Evolutionary conservation across 2,113 vertebrate species (phyloP), one percentile per base, ranked within the genome.

Genomic region (Lophura nycthemera): DNA sequence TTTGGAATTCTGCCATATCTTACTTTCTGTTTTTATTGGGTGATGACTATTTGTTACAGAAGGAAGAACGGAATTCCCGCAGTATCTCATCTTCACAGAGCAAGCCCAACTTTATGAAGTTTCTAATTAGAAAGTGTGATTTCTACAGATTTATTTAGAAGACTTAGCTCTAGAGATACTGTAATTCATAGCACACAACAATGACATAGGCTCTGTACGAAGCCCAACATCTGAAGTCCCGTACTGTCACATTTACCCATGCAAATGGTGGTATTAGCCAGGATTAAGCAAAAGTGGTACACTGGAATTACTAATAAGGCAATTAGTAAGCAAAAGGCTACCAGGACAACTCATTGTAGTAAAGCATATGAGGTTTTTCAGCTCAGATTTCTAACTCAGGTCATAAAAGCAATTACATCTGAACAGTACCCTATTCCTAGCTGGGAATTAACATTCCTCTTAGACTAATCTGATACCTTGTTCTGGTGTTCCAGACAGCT

Each of bases 271-370:
- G 13, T 45, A 30, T 56, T 86, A 74, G 38, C 83, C 61, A 88
- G 40, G 34, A 72, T 38, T 45, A 82, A 89, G 63, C 63, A 84
- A 57, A 89, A 89, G 48, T 57, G 27, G 13, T 83, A 16, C 61
- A 48, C 56, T 7, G 2, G 57, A 57, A 4, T 81, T 88, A 57
- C 57, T 96, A 86, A 83, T 84, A 86, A 93, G 83, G 65, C 83
- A 94, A 65, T 86, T 82, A 95, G 52, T 90, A 93, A 95, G 86
- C 52, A 79, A 57, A 87, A 87, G 88, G 88, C 70, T 77, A 95
- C 48, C 72, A 84, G 91, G 83, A 90, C 61, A 88, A 75, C 32
- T 52, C 57, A 52, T 11, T 9, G 20, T 70, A 90, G 36, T 69
- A 59, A 88, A 86, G 18, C 3, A 3, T 52, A 3, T 0, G 2